These are phyloP conservation scores for Corythaeola cristata DNA, from an alignment of 2,113 vertebrate species.

Conservation along the genomic window DNA sequence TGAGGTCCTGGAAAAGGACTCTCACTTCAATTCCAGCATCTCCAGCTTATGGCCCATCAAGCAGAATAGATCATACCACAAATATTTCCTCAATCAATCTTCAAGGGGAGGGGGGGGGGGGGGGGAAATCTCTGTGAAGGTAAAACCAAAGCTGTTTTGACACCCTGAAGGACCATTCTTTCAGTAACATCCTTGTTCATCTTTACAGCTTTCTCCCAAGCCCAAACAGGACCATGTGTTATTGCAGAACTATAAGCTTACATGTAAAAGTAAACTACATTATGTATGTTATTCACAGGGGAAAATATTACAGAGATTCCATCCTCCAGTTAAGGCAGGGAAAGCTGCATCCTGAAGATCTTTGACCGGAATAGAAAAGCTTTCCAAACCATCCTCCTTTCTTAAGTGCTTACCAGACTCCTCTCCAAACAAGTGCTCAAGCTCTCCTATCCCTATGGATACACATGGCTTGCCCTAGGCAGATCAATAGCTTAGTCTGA, in stretches of 20 bases:
- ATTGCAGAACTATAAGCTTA: not conserved
- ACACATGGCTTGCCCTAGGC: not conserved
- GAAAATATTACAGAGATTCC: not conserved
- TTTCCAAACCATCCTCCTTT: not conserved
- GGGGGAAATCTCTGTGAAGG: not conserved
- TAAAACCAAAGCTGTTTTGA: not conserved
- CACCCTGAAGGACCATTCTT: not conserved
- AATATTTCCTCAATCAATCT: not conserved
- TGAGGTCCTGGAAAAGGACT: not conserved
- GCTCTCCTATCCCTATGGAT: not conserved
- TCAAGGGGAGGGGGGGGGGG: no score
- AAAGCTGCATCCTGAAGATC: not conserved
- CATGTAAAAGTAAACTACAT: not conserved
- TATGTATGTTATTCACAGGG: not conserved
- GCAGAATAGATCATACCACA: not conserved
- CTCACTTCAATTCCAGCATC: not conserved
- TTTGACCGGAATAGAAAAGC: not conserved
- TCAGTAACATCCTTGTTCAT: not conserved
- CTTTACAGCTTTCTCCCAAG: not conserved
- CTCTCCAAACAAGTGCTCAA: not conserved
- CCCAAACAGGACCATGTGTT: not conserved
- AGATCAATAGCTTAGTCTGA: not conserved
- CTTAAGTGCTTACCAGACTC: not conserved
- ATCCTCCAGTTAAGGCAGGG: not conserved
- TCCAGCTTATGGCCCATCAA: not conserved